Evolutionary conservation across 1,140 invertebrate species (phyloP).

Genomic region (Papilio aristodemus): DNA sequence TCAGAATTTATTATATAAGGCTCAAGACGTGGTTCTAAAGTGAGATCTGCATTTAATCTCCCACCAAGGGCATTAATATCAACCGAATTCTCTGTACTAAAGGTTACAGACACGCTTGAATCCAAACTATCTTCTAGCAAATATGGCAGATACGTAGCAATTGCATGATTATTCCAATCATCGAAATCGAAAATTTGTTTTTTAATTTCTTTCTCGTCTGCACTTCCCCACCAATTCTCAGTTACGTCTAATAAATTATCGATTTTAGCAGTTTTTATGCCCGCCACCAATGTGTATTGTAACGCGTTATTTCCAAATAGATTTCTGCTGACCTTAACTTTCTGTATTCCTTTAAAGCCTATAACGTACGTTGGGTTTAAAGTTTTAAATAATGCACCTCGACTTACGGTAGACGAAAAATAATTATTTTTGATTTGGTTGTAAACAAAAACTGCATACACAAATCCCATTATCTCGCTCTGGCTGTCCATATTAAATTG

Average conservation of each 20-base stretch:
- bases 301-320: constrained; percentile 93
- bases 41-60: constrained; percentile 87
- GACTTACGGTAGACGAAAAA: constrained; percentile 58
- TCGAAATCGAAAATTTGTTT: constrained; percentile 98
- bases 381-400: constrained; percentile 75
- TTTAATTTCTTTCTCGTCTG: constrained; percentile 86
- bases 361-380: constrained; percentile 90
- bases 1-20: constrained; percentile 95
- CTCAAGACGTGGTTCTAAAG: constrained; percentile 83
- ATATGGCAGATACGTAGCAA: constrained; percentile 94
- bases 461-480: constrained; percentile 93
- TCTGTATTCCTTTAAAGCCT: constrained; percentile 96
- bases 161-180: constrained; percentile 99
- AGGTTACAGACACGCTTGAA: constrained; percentile 87
- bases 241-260: constrained; percentile 93
- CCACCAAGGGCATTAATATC: constrained; percentile 91
- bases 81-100: constrained; percentile 77
- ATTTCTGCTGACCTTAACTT: constrained; percentile 94
- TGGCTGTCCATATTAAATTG: constrained; percentile 95
- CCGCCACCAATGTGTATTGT: constrained; percentile 96
- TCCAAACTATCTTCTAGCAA: constrained; percentile 88
- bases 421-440: constrained; percentile 91
- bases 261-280: constrained; percentile 92
- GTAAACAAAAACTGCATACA: constrained; percentile 88
- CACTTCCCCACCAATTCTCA: constrained; percentile 98